Evolutionary conservation across 1,140 invertebrate genomes (phyloP).

Genomic region (Drosophila teissieri): DNA sequence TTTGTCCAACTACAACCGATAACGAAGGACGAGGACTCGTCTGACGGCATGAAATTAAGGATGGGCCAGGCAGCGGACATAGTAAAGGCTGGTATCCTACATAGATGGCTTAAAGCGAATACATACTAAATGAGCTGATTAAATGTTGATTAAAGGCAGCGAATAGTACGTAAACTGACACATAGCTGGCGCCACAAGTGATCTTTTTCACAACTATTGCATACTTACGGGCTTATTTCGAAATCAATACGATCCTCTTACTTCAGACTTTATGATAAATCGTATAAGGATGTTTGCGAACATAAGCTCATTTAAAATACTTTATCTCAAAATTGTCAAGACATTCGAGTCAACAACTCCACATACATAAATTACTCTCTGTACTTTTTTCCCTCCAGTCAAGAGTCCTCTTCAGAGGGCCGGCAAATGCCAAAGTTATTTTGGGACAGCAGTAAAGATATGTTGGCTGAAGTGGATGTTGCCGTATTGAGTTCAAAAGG

Average conservation of each 20-base stretch:
- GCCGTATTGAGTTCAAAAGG: slow-evolving; percentile 44
- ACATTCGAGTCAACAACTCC: background rate
- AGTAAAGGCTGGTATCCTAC: background rate
- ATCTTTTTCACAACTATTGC: slow-evolving; percentile 1
- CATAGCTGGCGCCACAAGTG: slow-evolving; percentile 2
- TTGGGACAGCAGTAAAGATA: slow-evolving; percentile 44
- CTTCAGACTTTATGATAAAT: background rate
- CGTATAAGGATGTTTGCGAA: background rate
- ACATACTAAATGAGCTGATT: no score
- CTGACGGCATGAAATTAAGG: background rate
- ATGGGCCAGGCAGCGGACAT: background rate
- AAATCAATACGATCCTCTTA: background rate
- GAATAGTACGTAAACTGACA: background rate
- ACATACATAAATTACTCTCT: background rate
- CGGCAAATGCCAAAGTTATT: slow-evolving; percentile 44
- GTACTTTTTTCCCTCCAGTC: slow-evolving; percentile 14
- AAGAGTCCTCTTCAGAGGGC: slow-evolving; percentile 27
- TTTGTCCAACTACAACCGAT: slow-evolving; percentile 60
- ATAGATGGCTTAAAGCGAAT: slow-evolving; percentile 2
- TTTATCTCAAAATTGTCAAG: background rate
- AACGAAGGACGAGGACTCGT: slow-evolving; percentile 45
- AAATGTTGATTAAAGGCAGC: background rate
- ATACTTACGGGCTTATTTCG: slow-evolving; percentile 9
- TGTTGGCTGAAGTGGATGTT: slow-evolving; percentile 42
- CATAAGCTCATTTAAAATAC: background rate